phyloP scores from a whole-genome alignment of 1,140 invertebrate genomes.

The Asbolus verrucosus region DNA sequence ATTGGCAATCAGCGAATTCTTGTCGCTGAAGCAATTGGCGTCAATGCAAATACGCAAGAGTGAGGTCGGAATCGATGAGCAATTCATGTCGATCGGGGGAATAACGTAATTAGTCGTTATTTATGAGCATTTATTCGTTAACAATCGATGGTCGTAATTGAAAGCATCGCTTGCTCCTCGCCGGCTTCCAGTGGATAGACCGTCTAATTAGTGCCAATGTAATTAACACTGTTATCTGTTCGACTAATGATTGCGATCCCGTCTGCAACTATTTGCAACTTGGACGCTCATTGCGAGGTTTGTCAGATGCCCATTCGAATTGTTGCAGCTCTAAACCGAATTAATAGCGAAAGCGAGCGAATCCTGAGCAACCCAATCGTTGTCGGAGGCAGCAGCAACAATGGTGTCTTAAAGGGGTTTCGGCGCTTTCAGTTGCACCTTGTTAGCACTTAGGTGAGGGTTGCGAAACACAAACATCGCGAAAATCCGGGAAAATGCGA shows the following conservation, averaged over 20 bases:
- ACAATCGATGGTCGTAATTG: conserved; percentile 34
- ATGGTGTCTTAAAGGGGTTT: too few species aligned
- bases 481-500: too few species aligned
- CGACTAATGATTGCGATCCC: conserved; percentile 23
- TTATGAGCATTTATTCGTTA: conserved; percentile 38
- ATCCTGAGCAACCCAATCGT: too few species aligned
- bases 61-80: background rate
- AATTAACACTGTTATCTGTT: conserved; percentile 35
- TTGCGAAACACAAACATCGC: too few species aligned
- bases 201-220: conserved; percentile 34
- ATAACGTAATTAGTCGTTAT: conserved; percentile 26
- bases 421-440: too few species aligned
- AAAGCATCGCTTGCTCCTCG: conserved; percentile 31
- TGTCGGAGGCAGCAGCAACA: too few species aligned
- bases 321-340: too few species aligned
- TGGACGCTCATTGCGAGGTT: too few species aligned
- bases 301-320: too few species aligned
- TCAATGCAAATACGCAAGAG: too few species aligned
- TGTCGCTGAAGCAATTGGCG: background rate
- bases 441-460: too few species aligned
- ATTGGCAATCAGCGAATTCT: conserved; percentile 16
- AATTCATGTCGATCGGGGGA: conserved; percentile 1
- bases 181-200: conserved; percentile 23
- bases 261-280: conserved; percentile 19
- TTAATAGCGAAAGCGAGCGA: too few species aligned